phyloP scores from a whole-genome alignment of 2,888 invertebrate genomes.

The Drosophila kambysellisi region DNA sequence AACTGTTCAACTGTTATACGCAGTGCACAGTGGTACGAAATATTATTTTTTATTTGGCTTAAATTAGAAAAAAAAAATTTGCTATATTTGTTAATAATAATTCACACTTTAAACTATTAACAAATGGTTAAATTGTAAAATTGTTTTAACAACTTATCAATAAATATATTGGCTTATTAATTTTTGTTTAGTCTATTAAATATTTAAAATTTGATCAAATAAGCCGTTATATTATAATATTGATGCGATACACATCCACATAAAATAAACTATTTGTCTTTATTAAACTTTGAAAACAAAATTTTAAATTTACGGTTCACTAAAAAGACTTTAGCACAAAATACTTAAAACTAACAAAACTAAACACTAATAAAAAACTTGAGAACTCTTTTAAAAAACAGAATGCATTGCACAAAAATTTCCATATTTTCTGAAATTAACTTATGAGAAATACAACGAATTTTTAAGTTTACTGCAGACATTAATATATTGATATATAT shows the following conservation, averaged over 20 bases:
- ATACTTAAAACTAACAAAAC: neutral
- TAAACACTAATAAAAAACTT: neutral
- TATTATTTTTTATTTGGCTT: too few relatives aligned
- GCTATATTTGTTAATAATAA: neutral
- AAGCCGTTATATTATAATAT: neutral
- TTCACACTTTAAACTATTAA: too few relatives aligned
- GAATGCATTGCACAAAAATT: neutral
- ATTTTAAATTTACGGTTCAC: too few relatives aligned
- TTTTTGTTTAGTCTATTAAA: neutral
- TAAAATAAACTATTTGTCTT: neutral
- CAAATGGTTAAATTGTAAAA: neutral
- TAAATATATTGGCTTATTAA: neutral
- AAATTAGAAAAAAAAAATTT: neutral
- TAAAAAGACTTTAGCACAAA: too few relatives aligned
- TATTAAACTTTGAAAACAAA: too few relatives aligned
- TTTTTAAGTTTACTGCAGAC: neutral
- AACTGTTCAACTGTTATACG: slow-evolving; percentile 64
- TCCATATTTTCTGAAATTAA: neutral
- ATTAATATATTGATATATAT: too few relatives aligned
- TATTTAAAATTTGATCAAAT: neutral
- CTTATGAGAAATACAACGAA: neutral
- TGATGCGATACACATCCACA: neutral
- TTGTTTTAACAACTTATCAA: neutral
- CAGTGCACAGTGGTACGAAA: slow-evolving; percentile 8
- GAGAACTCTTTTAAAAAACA: neutral